Evolutionary conservation across 2,797 vertebrate species (phyloP).

Genomic region (Serranus cabrilla): DNA sequence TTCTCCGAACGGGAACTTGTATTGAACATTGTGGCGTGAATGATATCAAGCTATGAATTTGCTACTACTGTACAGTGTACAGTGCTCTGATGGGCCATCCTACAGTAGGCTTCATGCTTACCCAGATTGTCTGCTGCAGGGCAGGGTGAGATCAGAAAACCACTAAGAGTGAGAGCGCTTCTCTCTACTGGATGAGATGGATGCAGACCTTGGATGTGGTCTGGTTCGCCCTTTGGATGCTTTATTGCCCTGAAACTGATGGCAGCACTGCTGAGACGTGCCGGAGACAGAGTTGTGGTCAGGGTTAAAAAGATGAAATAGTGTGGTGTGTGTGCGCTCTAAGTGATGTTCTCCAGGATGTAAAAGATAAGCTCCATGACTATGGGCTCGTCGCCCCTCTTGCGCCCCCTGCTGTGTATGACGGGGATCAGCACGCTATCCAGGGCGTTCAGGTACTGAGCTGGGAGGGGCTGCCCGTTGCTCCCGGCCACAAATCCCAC

Average conservation of each 20-base stretch:
- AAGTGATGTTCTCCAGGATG: conserved; percentile 98
- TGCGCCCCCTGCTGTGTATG: conserved; percentile 95
- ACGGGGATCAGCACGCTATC: conserved; percentile 95
- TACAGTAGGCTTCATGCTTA: conserved; percentile 63
- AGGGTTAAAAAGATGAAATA: conserved; percentile 36
- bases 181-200: conserved; percentile 58
- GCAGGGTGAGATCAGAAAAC: conserved; percentile 53
- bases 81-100: conserved; percentile 60
- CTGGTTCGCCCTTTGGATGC: conserved; percentile 60
- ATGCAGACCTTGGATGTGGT: conserved; percentile 56
- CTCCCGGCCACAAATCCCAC: conserved; percentile 97
- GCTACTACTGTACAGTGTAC: conserved; percentile 57
- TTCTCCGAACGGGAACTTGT: conserved; percentile 51
- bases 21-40: conserved; percentile 52
- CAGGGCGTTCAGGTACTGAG: conserved; percentile 95
- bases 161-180: conserved; percentile 49
- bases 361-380: conserved; percentile 99
- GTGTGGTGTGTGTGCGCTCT: conserved; percentile 47
- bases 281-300: conserved; percentile 50
- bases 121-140: conserved; percentile 64
- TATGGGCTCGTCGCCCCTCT: conserved; percentile 91
- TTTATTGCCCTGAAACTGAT: conserved; percentile 57
- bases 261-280: conserved; percentile 52
- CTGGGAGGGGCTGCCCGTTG: conserved; percentile 94
- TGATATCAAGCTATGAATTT: conserved; percentile 69